Base-by-base conservation (phyloP, 2,888 invertebrate genomes). In the Eupeodes luniger region DNA sequence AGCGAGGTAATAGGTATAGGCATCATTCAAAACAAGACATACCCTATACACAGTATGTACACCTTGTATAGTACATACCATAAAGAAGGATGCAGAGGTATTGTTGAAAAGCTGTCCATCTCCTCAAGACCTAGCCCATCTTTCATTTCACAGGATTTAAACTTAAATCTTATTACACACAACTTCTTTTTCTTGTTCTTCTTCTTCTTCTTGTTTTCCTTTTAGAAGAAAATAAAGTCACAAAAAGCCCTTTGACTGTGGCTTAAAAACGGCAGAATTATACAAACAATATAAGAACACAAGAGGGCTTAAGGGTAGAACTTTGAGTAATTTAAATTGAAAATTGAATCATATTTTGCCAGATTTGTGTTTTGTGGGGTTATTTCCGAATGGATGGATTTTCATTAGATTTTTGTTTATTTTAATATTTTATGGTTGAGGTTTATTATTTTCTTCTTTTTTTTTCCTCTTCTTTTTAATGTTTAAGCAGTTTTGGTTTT, bases 91-190 rank as follows among this genome's bases (percentile, higher is more conserved):
- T 1, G 27, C 1, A n/a, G 36, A 16, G 11, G 11, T 40, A 5
- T 44, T 40, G 36, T 62, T 44, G 3, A 44, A 40, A 62, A 62
- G 62, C 5, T 62, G 62, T 44, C 62, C 62, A 62, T n/a, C 14
- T n/a, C n/a, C 51, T 40, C 40, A 40, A 40, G 40, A 5, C 40
- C 6, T 4, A 53, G 40, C 40, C 62, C 40, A 16, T 62, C 62
- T 62, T 62, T 62, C 40, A 62, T 62, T 40, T 62, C 40, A 62
- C 16, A 40, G 62, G 62, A 62, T 44, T 62, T 62, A 62, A 62
- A 62, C 62, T 62, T 62, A 44, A 62, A 62, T 62, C 40, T 62
- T 19, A 16, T 62, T 62, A 62, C 40, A 44, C 40, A n/a, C 2
- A 5, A 40, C 40, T 62, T 36, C 36, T 36, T 36, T 62, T 10